These are phyloP conservation scores for Linyphia triangularis DNA, from an alignment of 2,888 invertebrate genomes.

Conservation along the genomic window DNA sequence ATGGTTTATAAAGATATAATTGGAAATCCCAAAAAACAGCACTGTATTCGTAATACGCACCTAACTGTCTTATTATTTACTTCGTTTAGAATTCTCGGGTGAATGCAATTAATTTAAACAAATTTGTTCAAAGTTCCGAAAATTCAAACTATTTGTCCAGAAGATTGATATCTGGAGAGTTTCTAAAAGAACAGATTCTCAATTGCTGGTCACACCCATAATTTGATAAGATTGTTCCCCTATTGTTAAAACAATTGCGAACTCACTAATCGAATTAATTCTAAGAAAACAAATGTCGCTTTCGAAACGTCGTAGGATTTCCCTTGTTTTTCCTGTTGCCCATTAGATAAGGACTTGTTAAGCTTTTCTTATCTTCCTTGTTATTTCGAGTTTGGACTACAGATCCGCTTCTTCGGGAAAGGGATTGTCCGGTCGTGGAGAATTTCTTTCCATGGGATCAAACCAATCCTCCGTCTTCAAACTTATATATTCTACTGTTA, in stretches of 20 bases:
- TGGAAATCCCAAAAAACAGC: too few relatives aligned
- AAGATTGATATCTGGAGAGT: too few relatives aligned
- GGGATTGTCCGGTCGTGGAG: neutral
- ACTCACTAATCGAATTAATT: neutral
- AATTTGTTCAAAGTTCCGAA: too few relatives aligned
- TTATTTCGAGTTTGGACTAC: neutral
- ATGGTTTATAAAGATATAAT: too few relatives aligned
- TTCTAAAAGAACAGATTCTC: too few relatives aligned
- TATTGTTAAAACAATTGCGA: neutral
- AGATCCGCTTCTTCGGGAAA: neutral
- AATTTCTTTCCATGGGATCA: too few relatives aligned
- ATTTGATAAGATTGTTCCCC: neutral
- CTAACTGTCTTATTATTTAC: too few relatives aligned
- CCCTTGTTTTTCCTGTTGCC: neutral
- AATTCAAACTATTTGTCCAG: too few relatives aligned
- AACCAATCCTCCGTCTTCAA: neutral
- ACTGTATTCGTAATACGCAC: too few relatives aligned
- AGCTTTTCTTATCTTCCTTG: neutral
- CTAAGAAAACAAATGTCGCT: neutral
- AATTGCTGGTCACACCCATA: neutral
- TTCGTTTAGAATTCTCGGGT: too few relatives aligned
- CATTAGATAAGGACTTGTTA: conserved; percentile 3
- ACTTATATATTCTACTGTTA: conserved; percentile 6
- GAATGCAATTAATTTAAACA: too few relatives aligned
- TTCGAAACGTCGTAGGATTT: neutral